Evolutionary conservation across 2,888 invertebrate genomes (phyloP), one percentile per base, ranked within the genome.

Genomic region (Agrotis puta): DNA sequence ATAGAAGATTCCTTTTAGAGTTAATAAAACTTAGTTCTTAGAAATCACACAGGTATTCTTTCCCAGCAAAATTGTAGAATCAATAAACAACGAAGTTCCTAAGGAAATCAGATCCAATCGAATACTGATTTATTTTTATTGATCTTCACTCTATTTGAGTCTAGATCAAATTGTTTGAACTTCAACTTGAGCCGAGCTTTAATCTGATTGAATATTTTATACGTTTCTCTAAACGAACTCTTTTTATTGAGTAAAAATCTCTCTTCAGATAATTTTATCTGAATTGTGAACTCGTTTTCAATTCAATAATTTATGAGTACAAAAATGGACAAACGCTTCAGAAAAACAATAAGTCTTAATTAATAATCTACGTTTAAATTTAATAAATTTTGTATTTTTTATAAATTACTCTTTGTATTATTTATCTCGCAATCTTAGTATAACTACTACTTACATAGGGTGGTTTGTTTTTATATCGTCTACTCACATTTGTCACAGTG

Each of bases 171-270:
- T 63, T 77, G 27, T 74, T 74, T 53, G 71, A 22, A 43, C 20
- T 70, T 62, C 18, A 18, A 48, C 20, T 77, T 24, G 47, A 63
- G n/a, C 50, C 24, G 70, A 51, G 48, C 14, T 16, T 43, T 48
- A 63, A 77, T 70, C 22, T 4, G 4, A 62, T 63, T 45, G 77
- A 70, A 74, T 70, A 77, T 63, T 63, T 63, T 45, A 58, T 77
- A 43, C 5, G 43, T 33, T 70, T 77, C 33, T 22, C 27, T 7
- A 57, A 62, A 77, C 18, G 33, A 58, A 62, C 24, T 75, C 20
- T 1, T 14, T 5, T 45, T 24, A 48, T 58, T 11, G 20, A 27
- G 58, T 27, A 47, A 48, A 62, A 43, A 53, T 24, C 24, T 47
- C 33, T 6, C 20, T 47, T 45, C 2, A 2, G 9, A 70, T 9